These are phyloP conservation scores for Phylloscopus trochilus DNA, from an alignment of 2,113 vertebrate genomes.

Conservation along the genomic window DNA sequence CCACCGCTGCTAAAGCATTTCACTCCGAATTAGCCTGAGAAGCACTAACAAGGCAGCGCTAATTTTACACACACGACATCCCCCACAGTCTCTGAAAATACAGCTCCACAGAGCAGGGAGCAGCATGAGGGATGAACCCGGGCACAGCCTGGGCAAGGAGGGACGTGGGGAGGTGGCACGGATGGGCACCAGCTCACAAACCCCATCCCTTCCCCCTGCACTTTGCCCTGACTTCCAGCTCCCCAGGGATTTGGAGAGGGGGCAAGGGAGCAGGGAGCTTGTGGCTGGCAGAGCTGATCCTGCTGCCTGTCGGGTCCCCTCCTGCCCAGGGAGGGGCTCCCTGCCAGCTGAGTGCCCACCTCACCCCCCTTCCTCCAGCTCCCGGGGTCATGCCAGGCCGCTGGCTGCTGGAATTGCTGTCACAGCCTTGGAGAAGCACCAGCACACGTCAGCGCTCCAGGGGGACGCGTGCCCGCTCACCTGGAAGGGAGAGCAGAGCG, in stretches of 20 bases:
- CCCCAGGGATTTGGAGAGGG: background rate
- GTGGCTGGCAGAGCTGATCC: background rate
- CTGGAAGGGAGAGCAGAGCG: background rate
- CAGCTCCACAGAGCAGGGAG: background rate
- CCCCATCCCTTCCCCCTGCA: background rate
- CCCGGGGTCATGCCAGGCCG: background rate
- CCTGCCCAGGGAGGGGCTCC: background rate
- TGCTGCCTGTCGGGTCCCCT: background rate
- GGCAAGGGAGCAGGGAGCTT: background rate
- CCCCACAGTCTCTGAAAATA: slow-evolving; percentile 67
- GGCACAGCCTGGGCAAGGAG: background rate
- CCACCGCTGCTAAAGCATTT: slow-evolving; percentile 79
- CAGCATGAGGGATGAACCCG: fast-evolving
- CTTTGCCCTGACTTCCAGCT: background rate
- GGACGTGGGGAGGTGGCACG: fast-evolving
- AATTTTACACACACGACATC: slow-evolving; percentile 72
- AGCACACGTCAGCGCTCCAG: background rate
- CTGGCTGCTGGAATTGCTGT: background rate
- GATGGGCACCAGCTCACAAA: background rate
- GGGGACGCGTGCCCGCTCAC: fast-evolving
- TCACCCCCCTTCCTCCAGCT: background rate
- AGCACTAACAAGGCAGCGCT: slow-evolving; percentile 77
- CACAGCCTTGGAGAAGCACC: background rate
- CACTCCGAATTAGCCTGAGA: slow-evolving; percentile 81
- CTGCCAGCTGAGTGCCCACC: background rate